A percentile compares a stretch with the other conserved stretches of the same genome.
Conservation (phyloP, 37 sponge, comb jelly and placozoan species). For the Tethya wilhelma region DNA sequence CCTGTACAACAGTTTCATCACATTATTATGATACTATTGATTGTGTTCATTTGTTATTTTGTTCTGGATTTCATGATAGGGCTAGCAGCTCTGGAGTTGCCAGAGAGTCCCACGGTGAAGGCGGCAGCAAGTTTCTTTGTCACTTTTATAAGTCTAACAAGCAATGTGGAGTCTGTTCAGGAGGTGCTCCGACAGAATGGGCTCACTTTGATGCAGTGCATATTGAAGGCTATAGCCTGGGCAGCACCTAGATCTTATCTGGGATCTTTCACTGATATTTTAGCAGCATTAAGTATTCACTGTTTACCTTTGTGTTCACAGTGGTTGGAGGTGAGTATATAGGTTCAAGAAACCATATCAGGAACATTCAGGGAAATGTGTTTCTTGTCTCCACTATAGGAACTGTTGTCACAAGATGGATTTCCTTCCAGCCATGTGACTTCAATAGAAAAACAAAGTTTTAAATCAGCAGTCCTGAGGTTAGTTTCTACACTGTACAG, state of each 20-base stretch:
- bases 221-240: constrained; percentile 42
- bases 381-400: constrained; percentile 21
- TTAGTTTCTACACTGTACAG: background rate
- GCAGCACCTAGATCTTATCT: constrained; percentile 47
- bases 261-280: constrained; percentile 16
- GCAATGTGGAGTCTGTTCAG: background rate
- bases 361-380: too few species aligned
- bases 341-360: background rate
- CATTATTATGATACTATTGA: too few species aligned
- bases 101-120: constrained; percentile 46
- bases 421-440: constrained; percentile 50
- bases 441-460: constrained; percentile 41
- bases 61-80: constrained; percentile 12
- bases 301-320: constrained; percentile 31
- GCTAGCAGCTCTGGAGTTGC: constrained; percentile 33
- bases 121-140: constrained; percentile 48
- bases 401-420: constrained; percentile 52
- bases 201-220: constrained; percentile 23
- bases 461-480: constrained; percentile 48
- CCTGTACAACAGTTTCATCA: background rate
- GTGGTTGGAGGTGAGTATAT: constrained; percentile 62
- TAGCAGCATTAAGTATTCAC: constrained; percentile 15
- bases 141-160: background rate
- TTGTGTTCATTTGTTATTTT: background rate
- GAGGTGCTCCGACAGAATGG: constrained; percentile 6